A percentile compares a stretch with the other conserved stretches of the same genome.
phyloP scores from a whole-genome alignment of 2,888 invertebrate genomes.

The Helleia helle region DNA sequence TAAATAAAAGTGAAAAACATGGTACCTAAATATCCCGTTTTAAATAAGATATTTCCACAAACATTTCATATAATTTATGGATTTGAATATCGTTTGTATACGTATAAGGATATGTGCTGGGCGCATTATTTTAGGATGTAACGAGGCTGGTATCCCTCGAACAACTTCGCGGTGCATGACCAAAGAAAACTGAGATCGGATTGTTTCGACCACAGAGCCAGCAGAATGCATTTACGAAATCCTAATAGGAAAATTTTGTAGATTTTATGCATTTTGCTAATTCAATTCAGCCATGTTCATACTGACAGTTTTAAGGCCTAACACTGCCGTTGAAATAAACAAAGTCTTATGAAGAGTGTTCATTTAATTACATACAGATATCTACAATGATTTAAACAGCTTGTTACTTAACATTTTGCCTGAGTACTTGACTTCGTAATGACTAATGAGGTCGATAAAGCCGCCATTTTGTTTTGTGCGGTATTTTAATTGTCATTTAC shows the following conservation, averaged over 20 bases:
- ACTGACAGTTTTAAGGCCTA: background rate
- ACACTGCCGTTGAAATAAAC: background rate
- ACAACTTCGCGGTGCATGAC: constrained; percentile 32
- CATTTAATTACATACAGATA: constrained; percentile 1
- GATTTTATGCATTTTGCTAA: too few relatives aligned
- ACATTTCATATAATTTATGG: too few relatives aligned
- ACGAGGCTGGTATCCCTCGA: constrained; percentile 18
- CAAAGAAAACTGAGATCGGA: constrained; percentile 44
- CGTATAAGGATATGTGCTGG: constrained; percentile 16
- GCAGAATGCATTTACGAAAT: too few relatives aligned
- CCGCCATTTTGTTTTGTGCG: background rate
- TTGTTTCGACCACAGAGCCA: background rate
- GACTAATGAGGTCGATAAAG: too few relatives aligned
- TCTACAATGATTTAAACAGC: background rate
- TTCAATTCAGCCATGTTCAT: too few relatives aligned
- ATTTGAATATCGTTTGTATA: background rate
- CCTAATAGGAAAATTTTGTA: too few relatives aligned
- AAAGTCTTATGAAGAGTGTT: constrained; percentile 1
- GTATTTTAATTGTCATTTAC: background rate
- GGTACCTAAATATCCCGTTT: too few relatives aligned
- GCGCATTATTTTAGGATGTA: constrained; percentile 12
- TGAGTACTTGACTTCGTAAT: too few relatives aligned
- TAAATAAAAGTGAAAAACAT: too few relatives aligned
- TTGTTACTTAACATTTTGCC: too few relatives aligned
- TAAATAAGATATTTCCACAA: too few relatives aligned